Conservation (phyloP, 2,113 vertebrate species). For the Phalacrocorax carbo region DNA sequence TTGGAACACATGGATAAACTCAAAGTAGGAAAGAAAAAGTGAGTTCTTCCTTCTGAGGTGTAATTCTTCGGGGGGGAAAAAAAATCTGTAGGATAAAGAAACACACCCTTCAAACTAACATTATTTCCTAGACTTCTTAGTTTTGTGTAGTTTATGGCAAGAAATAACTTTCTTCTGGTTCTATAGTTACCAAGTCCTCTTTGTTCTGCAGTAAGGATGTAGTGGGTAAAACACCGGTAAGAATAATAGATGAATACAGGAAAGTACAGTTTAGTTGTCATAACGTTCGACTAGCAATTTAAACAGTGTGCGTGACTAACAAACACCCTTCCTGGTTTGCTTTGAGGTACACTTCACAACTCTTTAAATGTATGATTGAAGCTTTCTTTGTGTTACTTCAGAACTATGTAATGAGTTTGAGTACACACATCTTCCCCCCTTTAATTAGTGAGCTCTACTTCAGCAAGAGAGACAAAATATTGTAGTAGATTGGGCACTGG, state of each 20-base stretch:
- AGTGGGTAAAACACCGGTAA: not conserved
- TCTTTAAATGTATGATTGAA: not conserved
- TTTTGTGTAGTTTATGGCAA: not conserved
- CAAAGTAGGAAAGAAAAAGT: not conserved
- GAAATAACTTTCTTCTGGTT: not conserved
- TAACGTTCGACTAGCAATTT: not conserved
- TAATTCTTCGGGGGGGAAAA: not conserved
- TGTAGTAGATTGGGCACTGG: not conserved
- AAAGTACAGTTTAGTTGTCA: not conserved
- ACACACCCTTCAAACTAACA: not conserved
- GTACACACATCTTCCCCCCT: too few species aligned
- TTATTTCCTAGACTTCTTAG: not conserved
- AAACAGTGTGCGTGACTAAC: not conserved
- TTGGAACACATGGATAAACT: not conserved
- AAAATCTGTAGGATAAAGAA: not conserved
- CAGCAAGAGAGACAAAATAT: not conserved
- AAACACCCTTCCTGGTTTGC: not conserved
- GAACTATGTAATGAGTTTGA: not conserved
- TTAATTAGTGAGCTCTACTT: constrained; percentile 30
- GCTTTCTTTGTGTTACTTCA: not conserved
- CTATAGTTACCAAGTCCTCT: not conserved
- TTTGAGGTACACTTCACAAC: not conserved
- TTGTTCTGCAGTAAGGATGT: not conserved
- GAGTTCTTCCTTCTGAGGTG: not conserved
- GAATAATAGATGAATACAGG: not conserved